Percentiles rank a stretch among this genome's conserved stretches.
These are phyloP conservation scores for Oryzaephilus surinamensis DNA, from an alignment of 1,140 invertebrate genomes.

Conservation along the genomic window DNA sequence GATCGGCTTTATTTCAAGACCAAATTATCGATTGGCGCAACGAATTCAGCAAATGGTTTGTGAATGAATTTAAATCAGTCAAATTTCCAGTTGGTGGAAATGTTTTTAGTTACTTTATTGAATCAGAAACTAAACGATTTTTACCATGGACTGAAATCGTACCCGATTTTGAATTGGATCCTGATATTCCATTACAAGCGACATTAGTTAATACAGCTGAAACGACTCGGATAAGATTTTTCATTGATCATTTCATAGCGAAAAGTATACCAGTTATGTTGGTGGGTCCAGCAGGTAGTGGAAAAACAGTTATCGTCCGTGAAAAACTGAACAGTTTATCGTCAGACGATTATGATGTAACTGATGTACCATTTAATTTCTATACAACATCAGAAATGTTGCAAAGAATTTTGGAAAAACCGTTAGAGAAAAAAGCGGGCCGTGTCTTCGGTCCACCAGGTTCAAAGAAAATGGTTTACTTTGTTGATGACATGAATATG, in stretches of 20 bases:
- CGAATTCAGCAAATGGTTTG: constrained; percentile 91
- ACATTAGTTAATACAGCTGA: constrained; percentile 80
- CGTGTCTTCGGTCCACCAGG: constrained; percentile 87
- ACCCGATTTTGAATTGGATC: constrained; percentile 66
- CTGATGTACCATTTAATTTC: constrained; percentile 90
- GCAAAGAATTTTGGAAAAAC: constrained; percentile 83
- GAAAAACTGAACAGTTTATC: constrained; percentile 68
- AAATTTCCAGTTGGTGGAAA: constrained; percentile 73
- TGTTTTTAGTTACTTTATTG: constrained; percentile 89
- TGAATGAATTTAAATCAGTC: constrained; percentile 80
- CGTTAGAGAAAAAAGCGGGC: constrained; percentile 91
- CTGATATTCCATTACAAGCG: constrained; percentile 67
- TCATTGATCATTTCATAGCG: constrained; percentile 76
- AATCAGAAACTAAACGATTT: constrained; percentile 74
- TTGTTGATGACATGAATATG: constrained; percentile 96
- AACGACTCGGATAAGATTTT: constrained; percentile 79
- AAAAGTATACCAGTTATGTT: constrained; percentile 80
- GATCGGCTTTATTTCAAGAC: constrained; percentile 82
- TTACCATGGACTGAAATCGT: constrained; percentile 76
- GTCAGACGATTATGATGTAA: constrained; percentile 63
- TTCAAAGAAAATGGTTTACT: constrained; percentile 84
- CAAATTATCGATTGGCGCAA: constrained; percentile 78
- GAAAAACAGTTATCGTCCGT: constrained; percentile 77
- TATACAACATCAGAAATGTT: constrained; percentile 94
- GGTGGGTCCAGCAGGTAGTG: constrained; percentile 77